Base-by-base conservation (phyloP, 2,888 invertebrate species). In the Drosophila meridionalis region DNA sequence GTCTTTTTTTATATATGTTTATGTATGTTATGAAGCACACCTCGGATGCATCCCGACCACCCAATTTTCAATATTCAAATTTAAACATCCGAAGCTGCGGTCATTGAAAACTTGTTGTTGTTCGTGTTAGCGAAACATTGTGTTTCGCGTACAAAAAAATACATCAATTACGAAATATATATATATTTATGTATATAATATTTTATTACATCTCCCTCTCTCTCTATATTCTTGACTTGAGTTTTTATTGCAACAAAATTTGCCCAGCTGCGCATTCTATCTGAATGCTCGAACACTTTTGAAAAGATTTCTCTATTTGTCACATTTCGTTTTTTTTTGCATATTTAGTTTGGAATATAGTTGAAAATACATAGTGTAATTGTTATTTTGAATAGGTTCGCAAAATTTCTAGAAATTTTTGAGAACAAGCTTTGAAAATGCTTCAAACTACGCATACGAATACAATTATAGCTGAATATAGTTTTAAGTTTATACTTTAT, bases 381-480 rank as follows among this genome's bases (percentile, higher is more conserved):
- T 62, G 64, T 73, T 59, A 50, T 60, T 63, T 59, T 74, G 78
- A 85, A 88, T 78, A 77, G 69, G 60, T 86, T 88, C 85, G 83
- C 80, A 89, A 91, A 91, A 87, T 90, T 84, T 92, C 90, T 87
- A 90, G 90, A 91, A 80, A 72, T 76, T 75, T 90, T 83, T 83
- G 80, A 79, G 90, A 91, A 87, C 90, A 91, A 91, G 92, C 91
- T 89, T 91, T 89, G 86, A 91, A 91, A 91, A 91, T 89, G 90
- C 90, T 85, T 90, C 76, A 90, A 90, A 90, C 92, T 91, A 90
- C 87, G 83, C 73, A 82, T 82, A 85, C 67, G 80, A 87, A 89
- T 89, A 87, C 79, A 88, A 78, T 82, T 52, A 83, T 85, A 71
- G 81, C 88, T 85, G 86, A 80, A 83, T 78, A 78, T 64, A 73